phyloP scores from a whole-genome alignment of 1,140 invertebrate genomes.

The Thaumetopoea pityocampa region DNA sequence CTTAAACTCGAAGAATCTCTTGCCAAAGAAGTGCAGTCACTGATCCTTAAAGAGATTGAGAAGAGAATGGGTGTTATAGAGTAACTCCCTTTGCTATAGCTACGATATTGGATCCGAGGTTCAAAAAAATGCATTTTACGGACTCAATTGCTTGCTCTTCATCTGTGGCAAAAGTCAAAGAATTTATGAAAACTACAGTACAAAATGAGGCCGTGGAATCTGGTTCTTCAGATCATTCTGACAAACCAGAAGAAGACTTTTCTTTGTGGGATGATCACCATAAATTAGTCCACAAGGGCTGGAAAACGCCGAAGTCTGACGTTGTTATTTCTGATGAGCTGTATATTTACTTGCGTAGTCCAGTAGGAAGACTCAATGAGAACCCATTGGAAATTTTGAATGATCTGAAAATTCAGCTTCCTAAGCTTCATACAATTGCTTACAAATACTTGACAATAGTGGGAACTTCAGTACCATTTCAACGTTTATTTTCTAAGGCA shows the following conservation, averaged over 20 bases:
- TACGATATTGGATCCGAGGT: conserved; percentile 24
- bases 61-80: conserved; percentile 23
- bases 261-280: conserved; percentile 25
- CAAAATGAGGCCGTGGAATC: conserved; percentile 11
- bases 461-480: conserved; percentile 27
- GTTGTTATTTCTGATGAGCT: conserved; percentile 32
- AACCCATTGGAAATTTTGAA: conserved; percentile 50
- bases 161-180: conserved; percentile 19
- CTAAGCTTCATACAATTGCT: conserved; percentile 37
- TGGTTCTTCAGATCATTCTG: no score
- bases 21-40: conserved; percentile 13
- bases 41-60: conserved; percentile 19
- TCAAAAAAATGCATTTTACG: conserved; percentile 14
- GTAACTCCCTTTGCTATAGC: conserved; percentile 24
- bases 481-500: conserved; percentile 29
- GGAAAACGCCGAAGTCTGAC: conserved; percentile 24
- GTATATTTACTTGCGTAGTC: conserved; percentile 28
- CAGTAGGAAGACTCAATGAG: conserved; percentile 32
- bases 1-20: conserved; percentile 11
- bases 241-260: conserved; percentile 20
- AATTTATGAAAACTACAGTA: conserved; percentile 10
- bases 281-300: conserved; percentile 19
- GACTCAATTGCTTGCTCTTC: conserved; percentile 14
- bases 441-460: conserved; percentile 37
- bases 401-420: conserved; percentile 42